phyloP scores from a whole-genome alignment of 2,888 invertebrate species.

The Amblyjoppa fuscipennis region DNA sequence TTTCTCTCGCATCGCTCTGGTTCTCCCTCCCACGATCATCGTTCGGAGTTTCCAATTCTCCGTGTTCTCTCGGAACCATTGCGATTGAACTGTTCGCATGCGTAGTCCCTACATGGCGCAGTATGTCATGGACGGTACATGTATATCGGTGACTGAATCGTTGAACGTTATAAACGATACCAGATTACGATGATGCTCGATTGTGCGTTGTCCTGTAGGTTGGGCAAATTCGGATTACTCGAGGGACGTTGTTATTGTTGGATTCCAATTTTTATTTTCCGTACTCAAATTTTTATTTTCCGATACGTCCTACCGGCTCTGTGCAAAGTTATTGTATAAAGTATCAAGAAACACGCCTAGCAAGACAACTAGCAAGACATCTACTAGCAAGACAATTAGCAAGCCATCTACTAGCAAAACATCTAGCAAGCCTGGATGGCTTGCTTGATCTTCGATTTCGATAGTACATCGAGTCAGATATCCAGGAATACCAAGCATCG shows the following conservation, averaged over 20 bases:
- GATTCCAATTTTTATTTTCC: not conserved
- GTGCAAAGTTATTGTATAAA: not conserved
- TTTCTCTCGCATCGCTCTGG: not conserved
- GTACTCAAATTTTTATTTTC: not conserved
- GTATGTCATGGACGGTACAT: conserved; percentile 5
- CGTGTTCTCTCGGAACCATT: conserved; percentile 39
- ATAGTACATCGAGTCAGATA: too few relatives aligned
- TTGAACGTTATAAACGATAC: conserved; percentile 36
- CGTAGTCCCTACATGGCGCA: not conserved
- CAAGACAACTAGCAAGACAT: too few relatives aligned
- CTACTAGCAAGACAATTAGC: too few relatives aligned
- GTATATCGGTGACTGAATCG: conserved; percentile 27
- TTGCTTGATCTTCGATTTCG: too few relatives aligned
- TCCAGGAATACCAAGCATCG: too few relatives aligned
- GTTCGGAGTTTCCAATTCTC: conserved; percentile 46
- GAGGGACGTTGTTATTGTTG: not conserved
- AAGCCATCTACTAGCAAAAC: too few relatives aligned
- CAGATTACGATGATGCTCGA: conserved; percentile 43
- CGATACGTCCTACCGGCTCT: not conserved
- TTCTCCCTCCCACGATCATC: conserved; percentile 44
- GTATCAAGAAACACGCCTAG: too few relatives aligned
- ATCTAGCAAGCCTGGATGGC: too few relatives aligned
- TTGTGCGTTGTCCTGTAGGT: conserved; percentile 21
- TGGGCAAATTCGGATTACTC: not conserved
- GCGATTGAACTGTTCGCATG: conserved; percentile 26